These are phyloP conservation scores for Candidula unifasciata DNA, from an alignment of 2,888 invertebrate genomes.

Conservation along the genomic window DNA sequence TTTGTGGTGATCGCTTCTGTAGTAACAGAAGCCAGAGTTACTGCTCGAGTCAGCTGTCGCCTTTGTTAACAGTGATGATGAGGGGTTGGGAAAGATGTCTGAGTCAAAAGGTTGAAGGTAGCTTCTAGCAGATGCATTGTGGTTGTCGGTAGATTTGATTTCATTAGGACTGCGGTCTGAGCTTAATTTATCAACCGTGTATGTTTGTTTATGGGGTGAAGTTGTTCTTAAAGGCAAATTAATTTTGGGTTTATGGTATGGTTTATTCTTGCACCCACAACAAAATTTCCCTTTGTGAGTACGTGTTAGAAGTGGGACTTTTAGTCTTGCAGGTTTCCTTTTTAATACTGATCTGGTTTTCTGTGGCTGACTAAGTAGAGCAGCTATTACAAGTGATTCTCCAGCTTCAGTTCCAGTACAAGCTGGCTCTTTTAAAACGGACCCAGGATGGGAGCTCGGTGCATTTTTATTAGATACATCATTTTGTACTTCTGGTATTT, in stretches of 20 bases:
- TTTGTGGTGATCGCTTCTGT: conserved; percentile 13
- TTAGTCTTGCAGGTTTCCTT: neutral
- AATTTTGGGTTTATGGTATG: neutral
- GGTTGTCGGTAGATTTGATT: neutral
- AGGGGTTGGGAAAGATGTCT: neutral
- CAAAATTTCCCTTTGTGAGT: neutral
- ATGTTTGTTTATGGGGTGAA: neutral
- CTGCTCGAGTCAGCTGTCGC: neutral
- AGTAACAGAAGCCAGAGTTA: conserved; percentile 27
- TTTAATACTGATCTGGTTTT: neutral
- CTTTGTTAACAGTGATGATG: neutral
- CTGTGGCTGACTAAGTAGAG: neutral
- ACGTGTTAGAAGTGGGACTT: neutral
- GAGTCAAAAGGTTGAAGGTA: neutral
- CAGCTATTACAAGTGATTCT: neutral
- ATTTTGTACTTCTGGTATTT: neutral
- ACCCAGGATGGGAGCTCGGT: neutral
- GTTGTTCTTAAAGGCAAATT: neutral
- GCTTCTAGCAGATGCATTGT: neutral
- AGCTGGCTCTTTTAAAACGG: neutral
- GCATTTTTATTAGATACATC: neutral
- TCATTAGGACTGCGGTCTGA: neutral
- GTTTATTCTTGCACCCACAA: neutral
- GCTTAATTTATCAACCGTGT: neutral
- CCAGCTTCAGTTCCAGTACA: neutral